Base-by-base conservation (phyloP, 2,888 invertebrate species). In the Andricus quercusramuli region DNA sequence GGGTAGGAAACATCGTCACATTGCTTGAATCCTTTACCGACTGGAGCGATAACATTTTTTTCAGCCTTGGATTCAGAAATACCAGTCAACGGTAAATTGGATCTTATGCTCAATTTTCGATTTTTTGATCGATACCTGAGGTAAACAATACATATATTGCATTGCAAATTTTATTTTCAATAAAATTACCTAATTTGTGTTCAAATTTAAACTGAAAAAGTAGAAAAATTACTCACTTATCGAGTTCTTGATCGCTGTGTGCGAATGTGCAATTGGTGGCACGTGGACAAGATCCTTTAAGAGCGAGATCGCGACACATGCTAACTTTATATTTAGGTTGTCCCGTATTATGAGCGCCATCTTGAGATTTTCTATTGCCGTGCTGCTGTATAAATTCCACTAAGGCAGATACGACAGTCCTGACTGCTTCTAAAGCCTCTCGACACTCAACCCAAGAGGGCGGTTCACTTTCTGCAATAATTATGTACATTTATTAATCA, bases 181-280 rank as follows among this genome's bases (percentile, higher is more conserved):
- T 29, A 77, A 62, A 79, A 51, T 74, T 17, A 8, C 5, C 5
- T 17, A 3, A 25, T 15, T 29, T 29, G 8, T 22, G 2, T 29
- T 64, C 2, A 62, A 15, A 62, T 62, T 13, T 13, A 13, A 64
- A 29, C 0, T 47, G 44, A 17, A 47, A 17, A 47, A 3, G 8
- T 64, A 17, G 2, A 15, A 13, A 17, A 25, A 29, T 64, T 62
- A 86, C 91, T 90, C 90, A 96, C 95, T 96, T 96, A 89, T 98
- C 98, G 62, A 98, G 93, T 92, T 99, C 99, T 84, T 98, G 97
- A 85, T 97, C 97, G 0, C 97, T 97, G 92, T 99, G 98, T 9
- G 98, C 98, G 93, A 98, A 99, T 0, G 97, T 98, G 92, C 99
- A 99, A 87, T 96, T 96, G 66, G 95, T 95, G 6, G 98, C 97